phyloP scores from a whole-genome alignment of 2,797 vertebrate species.

The Apogon hyalosoma region DNA sequence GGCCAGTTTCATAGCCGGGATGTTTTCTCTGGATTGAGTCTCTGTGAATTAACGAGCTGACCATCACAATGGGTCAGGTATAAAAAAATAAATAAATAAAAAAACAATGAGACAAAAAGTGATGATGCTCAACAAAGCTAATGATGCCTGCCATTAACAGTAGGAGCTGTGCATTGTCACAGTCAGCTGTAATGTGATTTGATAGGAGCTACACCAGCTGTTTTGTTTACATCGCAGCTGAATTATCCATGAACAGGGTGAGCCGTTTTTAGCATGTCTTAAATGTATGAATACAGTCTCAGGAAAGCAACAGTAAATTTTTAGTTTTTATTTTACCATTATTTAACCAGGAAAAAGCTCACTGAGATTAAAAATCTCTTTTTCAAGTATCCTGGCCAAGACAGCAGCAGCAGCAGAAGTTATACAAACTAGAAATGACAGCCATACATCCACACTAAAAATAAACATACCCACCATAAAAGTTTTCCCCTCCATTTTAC shows the following conservation, averaged over 20 bases:
- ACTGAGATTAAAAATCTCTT: too few species aligned
- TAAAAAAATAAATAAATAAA: background rate
- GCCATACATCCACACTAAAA: too few species aligned
- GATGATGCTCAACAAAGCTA: slow-evolving; percentile 61
- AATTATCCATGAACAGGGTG: background rate
- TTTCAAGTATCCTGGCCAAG: too few species aligned
- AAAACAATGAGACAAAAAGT: slow-evolving; percentile 30
- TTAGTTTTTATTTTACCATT: too few species aligned
- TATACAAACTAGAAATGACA: too few species aligned
- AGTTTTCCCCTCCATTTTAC: too few species aligned
- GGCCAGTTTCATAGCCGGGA: slow-evolving; percentile 64
- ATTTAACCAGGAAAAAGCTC: too few species aligned
- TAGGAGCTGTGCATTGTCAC: slow-evolving; percentile 5
- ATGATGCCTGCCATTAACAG: slow-evolving; percentile 59
- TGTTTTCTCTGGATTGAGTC: slow-evolving; percentile 61
- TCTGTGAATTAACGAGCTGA: slow-evolving; percentile 65
- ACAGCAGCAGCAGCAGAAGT: too few species aligned
- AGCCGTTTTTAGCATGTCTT: slow-evolving; percentile 3
- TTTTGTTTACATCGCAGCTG: slow-evolving; percentile 12
- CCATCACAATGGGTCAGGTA: slow-evolving; percentile 47
- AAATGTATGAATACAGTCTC: background rate
- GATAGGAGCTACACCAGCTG: slow-evolving; percentile 13
- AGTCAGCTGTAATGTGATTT: slow-evolving; percentile 27
- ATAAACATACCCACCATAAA: too few species aligned
- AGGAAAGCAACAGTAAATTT: background rate